Percentiles rank a stretch among this genome's conserved stretches.
Conservation (phyloP, 2,797 vertebrate genomes). For the Thripadectes ignobilis region DNA sequence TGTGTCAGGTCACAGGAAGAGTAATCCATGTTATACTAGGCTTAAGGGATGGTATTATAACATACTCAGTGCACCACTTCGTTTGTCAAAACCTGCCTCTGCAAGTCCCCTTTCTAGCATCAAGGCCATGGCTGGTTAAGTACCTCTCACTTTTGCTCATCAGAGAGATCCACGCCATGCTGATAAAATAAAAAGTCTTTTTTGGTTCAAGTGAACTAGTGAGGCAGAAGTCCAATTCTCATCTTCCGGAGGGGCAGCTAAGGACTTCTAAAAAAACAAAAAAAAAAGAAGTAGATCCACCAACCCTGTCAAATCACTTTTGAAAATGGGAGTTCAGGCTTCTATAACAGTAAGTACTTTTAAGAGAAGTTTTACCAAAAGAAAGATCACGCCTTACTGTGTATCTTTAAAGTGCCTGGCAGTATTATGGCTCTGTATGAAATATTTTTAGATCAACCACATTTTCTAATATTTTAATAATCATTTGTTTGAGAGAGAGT, state of each 20-base stretch:
- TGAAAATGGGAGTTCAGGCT: slow-evolving; percentile 7
- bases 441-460: slow-evolving; percentile 36
- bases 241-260: neutral
- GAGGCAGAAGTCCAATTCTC: neutral
- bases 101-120: neutral
- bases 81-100: neutral
- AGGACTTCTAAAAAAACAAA: neutral
- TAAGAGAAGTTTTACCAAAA: slow-evolving; percentile 2
- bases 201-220: neutral
- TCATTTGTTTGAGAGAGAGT: slow-evolving; percentile 21
- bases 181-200: neutral
- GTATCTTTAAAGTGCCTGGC: slow-evolving; percentile 55
- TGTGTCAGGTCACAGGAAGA: neutral
- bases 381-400: neutral
- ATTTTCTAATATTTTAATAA: slow-evolving; percentile 30
- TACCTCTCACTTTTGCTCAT: neutral
- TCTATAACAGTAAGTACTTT: slow-evolving; percentile 4
- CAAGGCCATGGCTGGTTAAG: neutral
- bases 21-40: neutral
- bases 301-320: neutral
- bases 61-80: neutral
- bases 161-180: neutral
- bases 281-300: neutral
- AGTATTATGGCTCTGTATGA: slow-evolving; percentile 54
- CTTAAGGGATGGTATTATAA: neutral